Percentiles rank a stretch among this genome's conserved stretches.
Conservation (phyloP, 2,888 invertebrate species). For the Cotesia congregata region DNA sequence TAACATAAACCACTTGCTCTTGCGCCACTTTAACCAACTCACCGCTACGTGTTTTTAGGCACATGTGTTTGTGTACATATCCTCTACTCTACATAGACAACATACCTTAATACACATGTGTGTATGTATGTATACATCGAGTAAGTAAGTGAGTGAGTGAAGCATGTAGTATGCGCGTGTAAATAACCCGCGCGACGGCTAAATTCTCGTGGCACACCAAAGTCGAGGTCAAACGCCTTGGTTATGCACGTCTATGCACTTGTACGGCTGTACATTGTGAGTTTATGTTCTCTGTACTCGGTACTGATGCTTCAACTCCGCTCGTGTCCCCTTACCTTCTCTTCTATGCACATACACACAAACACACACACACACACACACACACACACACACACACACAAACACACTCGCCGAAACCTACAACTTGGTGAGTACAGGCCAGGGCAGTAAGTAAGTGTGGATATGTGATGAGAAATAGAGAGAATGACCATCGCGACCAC, state of each 20-base stretch:
- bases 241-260: constrained; percentile 39
- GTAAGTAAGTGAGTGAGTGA: not conserved
- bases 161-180: constrained; percentile 11
- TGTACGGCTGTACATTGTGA: constrained; percentile 34
- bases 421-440: not conserved
- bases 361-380: too few species aligned
- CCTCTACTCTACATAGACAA: constrained; percentile 1
- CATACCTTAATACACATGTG: not conserved
- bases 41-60: not conserved
- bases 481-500: constrained; percentile 26
- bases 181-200: constrained; percentile 35
- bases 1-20: constrained; percentile 28
- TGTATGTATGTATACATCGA: constrained; percentile 3
- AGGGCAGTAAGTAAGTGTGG: not conserved
- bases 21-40: constrained; percentile 12
- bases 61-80: constrained; percentile 17
- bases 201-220: constrained; percentile 39
- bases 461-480: constrained; percentile 17
- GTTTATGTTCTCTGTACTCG: constrained; percentile 22
- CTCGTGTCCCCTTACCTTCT: constrained; percentile 5
- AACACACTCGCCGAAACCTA: not conserved
- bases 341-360: not conserved
- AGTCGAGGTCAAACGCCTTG: constrained; percentile 40
- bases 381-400: too few species aligned
- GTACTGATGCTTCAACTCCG: not conserved